Percentiles rank a stretch among this genome's conserved stretches.
These are phyloP conservation scores for Sminthurides aquaticus DNA, from an alignment of 2,888 invertebrate species.

Conservation along the genomic window DNA sequence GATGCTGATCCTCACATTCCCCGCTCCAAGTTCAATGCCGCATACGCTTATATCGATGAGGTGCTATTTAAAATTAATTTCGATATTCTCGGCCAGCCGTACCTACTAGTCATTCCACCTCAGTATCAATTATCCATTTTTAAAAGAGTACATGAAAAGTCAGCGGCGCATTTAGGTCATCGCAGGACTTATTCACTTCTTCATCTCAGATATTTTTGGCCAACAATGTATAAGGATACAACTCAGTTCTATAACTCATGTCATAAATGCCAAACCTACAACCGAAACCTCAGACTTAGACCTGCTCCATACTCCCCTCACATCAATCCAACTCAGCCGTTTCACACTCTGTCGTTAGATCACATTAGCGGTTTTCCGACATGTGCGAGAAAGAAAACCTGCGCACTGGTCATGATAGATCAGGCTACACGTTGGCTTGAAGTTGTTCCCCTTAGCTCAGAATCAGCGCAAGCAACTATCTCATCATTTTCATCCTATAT, in stretches of 20 bases:
- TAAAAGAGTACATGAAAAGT: background rate
- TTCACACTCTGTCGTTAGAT: background rate
- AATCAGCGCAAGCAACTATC: background rate
- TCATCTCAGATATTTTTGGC: background rate
- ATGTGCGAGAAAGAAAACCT: constrained; percentile 19
- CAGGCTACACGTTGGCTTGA: constrained; percentile 37
- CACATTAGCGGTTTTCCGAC: background rate
- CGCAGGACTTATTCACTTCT: background rate
- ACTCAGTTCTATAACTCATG: background rate
- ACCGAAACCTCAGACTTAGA: background rate
- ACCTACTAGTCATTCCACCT: background rate
- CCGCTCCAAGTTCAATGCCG: background rate
- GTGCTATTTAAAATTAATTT: background rate
- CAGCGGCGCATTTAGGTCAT: background rate
- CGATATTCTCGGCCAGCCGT: background rate
- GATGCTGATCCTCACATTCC: background rate
- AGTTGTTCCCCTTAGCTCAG: constrained; percentile 9
- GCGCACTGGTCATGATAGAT: constrained; percentile 30
- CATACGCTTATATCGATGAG: background rate
- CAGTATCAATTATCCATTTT: background rate
- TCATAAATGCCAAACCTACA: background rate
- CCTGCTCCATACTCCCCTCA: background rate
- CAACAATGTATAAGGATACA: constrained; percentile 3
- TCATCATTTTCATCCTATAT: background rate
- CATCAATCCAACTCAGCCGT: background rate